Conservation (phyloP, 2,888 invertebrate genomes). For the Metellina segmentata region DNA sequence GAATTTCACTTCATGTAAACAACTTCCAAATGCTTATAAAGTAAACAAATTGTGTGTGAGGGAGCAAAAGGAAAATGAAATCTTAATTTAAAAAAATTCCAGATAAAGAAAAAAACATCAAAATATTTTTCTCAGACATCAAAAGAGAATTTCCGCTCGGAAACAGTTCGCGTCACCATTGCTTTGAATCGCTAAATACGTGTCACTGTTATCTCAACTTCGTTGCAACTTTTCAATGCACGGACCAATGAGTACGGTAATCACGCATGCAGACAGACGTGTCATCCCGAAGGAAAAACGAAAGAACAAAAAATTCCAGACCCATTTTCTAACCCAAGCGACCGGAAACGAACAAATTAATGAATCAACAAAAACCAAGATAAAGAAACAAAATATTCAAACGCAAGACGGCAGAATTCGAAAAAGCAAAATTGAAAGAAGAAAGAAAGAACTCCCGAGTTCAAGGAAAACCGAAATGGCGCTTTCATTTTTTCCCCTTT, state of each 20-base stretch:
- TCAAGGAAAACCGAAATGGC: constrained; percentile 47
- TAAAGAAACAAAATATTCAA: background rate
- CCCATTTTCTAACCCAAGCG: constrained; percentile 44
- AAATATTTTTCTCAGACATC: no score
- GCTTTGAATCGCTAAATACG: background rate
- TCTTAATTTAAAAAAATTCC: no score
- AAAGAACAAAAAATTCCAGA: constrained; percentile 2
- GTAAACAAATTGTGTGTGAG: no score
- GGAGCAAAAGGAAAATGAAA: no score
- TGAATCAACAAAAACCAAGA: constrained; percentile 11
- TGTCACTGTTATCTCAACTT: background rate
- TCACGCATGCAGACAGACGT: constrained; percentile 19
- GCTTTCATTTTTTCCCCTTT: background rate
- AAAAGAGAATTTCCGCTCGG: no score
- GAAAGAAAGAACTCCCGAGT: constrained; percentile 12
- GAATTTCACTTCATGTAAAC: no score
- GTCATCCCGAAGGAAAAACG: constrained; percentile 17
- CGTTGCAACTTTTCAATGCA: constrained; percentile 13
- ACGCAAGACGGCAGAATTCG: background rate
- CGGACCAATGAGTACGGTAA: constrained; percentile 16
- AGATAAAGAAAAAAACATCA: no score
- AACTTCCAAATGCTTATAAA: no score
- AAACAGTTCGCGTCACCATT: no score
- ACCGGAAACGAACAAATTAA: constrained; percentile 37
- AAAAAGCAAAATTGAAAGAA: background rate